Base-by-base conservation (phyloP, 2,113 vertebrate species). In the Rafetus swinhoei region DNA sequence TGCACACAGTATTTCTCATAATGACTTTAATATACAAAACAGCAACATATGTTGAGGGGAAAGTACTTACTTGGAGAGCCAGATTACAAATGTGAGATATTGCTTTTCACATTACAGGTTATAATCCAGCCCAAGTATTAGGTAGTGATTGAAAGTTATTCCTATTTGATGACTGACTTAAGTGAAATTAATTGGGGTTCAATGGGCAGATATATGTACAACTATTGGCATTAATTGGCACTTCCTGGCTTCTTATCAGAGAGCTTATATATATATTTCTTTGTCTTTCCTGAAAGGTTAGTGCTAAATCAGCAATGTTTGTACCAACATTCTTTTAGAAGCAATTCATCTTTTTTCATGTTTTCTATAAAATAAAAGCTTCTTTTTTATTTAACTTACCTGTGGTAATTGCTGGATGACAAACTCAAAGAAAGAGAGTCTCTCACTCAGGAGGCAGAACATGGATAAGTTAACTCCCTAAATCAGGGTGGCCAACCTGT, bases 61-160 rank as follows among this genome's bases (percentile, higher is more conserved):
- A 94, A 92, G 69, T 84, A 84, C 79, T 96, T 95, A 81, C 69
- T 87, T 85, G 74, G 89, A 86, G 84, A 91, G 81, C 62, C 69
- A 82, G 86, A 82, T 88, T 95, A 85, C 82, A 93, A 95, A 95
- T 94, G 89, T 60, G 82, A 69, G 81, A 56, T 88, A 55, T 90
- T 91, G 92, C 77, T 93, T 92, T 82, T 39, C 57, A 57, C 95
- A 19, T 77, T 86, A 81, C 54, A 91, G 69, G 65, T 85, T 95
- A 95, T 84, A 91, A 92, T 95, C 60, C 52, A 60, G n/a, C 19
- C 25, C 90, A 93, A 92, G 94, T 69, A 90, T 76, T 84, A 74
- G 92, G 62, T 53, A 81, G 87, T 81, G 56, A 81, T 92, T 5
- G 45, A 39, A 82, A 86, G 32, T 89, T 91, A 39, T n/a, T 60